Evolutionary conservation across 2,888 invertebrate species (phyloP), one percentile per base, ranked within the genome.

Genomic region (Geophilus truncorum): DNA sequence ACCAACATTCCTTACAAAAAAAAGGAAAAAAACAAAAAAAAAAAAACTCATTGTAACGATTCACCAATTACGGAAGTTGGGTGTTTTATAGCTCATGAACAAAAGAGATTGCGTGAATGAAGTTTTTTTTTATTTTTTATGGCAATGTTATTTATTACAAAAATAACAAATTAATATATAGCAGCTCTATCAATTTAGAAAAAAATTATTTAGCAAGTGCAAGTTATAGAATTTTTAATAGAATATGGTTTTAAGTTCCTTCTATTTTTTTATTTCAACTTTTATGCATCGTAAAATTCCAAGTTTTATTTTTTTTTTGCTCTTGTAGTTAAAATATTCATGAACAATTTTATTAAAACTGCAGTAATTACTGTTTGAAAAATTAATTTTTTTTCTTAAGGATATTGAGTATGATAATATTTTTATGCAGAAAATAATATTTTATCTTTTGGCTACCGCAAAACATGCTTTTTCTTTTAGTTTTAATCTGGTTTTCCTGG

Each of bases 31-130:
- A 32, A 9, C 32, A 32, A 32, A 32, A 32, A 32, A 32, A 18
- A 70, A 70, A 25, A 25, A 12, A 15, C 6, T 25, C 12, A 28
- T 28, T 25, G 12, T 28, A 70, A 70, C 28, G 25, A 70, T 70
- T 28, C 12, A 70, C 25, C 70, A 70, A 70, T 70, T 70, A 28
- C 28, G 25, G n/a, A 70, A 70, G 70, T 23, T 23, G 4, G 51
- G 25, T 25, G 28, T 25, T 70, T 70, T 70, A 25, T 25, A n/a
- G 28, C 28, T 23, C 70, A 28, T 28, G 70, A 70, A 70, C 70
- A 70, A 70, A 70, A 28, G 70, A 28, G 70, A 70, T 70, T n/a
- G n/a, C n/a, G n/a, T 62, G 21, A 21, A 62, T 62, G 57, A 62
- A 9, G 51, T 51, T 40, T 51, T 28, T 7, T 23, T 23, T 70